A percentile compares a stretch with the other conserved stretches of the same genome.
Evolutionary conservation across 2,113 vertebrate genomes (phyloP).

Genomic region (Anhinga rufa): DNA sequence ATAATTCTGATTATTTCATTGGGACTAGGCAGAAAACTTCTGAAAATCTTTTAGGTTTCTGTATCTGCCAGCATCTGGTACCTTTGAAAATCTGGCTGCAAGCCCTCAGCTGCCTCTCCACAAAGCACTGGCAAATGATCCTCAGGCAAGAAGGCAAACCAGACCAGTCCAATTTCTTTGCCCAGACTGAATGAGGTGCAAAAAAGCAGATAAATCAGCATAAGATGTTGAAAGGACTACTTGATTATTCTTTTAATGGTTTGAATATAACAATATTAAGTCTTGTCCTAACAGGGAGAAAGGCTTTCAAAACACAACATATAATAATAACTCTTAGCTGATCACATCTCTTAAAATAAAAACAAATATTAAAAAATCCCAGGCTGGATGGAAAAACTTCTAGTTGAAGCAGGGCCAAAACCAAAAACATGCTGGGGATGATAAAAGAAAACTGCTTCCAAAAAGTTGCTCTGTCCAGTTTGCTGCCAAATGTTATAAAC

Average conservation of each 20-base stretch:
- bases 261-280: neutral
- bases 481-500: slow-evolving; percentile 28
- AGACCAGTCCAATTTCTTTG: neutral
- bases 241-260: neutral
- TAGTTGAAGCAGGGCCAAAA: slow-evolving; percentile 21
- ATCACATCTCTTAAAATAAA: slow-evolving; percentile 9
- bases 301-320: neutral
- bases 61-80: neutral
- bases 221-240: neutral
- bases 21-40: neutral
- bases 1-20: neutral
- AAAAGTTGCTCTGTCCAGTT: slow-evolving; percentile 9
- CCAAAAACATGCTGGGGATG: slow-evolving; percentile 32
- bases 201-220: slow-evolving; percentile 3
- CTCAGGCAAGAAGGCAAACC: neutral
- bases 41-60: neutral
- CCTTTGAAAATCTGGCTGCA: neutral
- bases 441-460: slow-evolving; percentile 31
- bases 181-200: neutral
- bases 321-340: neutral
- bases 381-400: slow-evolving; percentile 38
- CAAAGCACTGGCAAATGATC: neutral
- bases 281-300: neutral
- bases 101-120: neutral
- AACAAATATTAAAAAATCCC: neutral